Conservation (phyloP, 2,888 invertebrate genomes). For the Piscicola geometra region DNA sequence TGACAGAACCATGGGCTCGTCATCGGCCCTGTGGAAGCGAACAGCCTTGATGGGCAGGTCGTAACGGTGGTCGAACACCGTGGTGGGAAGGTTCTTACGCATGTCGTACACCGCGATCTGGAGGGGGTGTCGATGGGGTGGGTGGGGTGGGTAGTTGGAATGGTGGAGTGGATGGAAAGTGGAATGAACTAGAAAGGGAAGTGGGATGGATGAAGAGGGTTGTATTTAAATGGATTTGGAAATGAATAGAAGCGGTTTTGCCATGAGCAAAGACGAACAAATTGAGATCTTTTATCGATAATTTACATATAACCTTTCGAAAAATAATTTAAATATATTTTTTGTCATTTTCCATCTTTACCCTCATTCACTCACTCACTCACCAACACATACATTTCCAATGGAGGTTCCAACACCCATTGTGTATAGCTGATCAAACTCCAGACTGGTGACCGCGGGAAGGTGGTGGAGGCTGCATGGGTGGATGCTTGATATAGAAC, state of each 20-base stretch:
- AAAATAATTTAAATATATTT: no score
- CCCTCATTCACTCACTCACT: no score
- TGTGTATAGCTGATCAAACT: neutral
- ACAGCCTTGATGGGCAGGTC: constrained; percentile 82
- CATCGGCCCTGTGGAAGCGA: constrained; percentile 66
- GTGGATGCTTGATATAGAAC: no score
- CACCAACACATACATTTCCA: neutral
- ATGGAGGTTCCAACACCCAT: constrained; percentile 7
- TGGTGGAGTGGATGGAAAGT: no score
- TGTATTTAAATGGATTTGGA: no score
- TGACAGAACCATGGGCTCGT: constrained; percentile 51
- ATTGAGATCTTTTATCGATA: no score
- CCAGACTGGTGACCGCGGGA: neutral
- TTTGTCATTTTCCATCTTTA: no score
- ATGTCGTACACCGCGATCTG: constrained; percentile 80
- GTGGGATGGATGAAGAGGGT: no score
- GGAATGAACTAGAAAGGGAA: no score
- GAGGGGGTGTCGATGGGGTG: constrained; percentile 40
- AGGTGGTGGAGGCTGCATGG: neutral
- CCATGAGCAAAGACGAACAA: no score
- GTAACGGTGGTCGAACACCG: constrained; percentile 91
- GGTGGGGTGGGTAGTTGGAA: constrained; percentile 12
- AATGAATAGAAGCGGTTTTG: no score
- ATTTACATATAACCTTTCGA: no score
- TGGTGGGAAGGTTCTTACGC: constrained; percentile 78